These are phyloP conservation scores for Drosophila borborema DNA, from an alignment of 2,888 invertebrate species.

Conservation along the genomic window DNA sequence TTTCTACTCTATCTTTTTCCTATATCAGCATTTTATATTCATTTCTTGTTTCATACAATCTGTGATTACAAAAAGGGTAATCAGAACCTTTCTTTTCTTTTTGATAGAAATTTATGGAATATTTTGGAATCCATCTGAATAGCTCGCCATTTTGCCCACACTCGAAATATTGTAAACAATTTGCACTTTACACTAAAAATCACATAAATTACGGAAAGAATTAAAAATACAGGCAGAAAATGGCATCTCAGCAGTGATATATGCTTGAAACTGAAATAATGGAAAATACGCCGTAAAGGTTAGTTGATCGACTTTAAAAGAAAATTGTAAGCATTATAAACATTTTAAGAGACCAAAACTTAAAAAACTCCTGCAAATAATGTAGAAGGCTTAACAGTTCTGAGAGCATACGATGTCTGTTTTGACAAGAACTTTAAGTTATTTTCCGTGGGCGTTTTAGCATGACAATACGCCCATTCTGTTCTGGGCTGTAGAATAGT, in stretches of 20 bases:
- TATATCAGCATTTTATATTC: too few species aligned
- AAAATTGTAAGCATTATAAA: neutral
- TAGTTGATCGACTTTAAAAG: too few species aligned
- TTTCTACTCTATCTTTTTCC: too few species aligned
- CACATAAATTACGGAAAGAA: too few species aligned
- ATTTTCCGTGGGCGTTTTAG: neutral
- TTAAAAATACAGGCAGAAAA: neutral
- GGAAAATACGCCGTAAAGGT: neutral
- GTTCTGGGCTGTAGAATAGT: neutral
- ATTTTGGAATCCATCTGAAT: too few species aligned
- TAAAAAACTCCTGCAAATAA: neutral
- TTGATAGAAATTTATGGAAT: too few species aligned
- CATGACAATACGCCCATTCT: neutral
- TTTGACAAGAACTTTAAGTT: neutral
- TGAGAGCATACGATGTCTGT: neutral
- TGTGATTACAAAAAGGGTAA: too few species aligned
- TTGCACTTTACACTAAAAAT: too few species aligned
- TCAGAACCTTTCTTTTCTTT: too few species aligned
- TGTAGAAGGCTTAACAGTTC: neutral
- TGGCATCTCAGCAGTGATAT: neutral
- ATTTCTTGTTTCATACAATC: too few species aligned
- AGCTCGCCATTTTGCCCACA: too few species aligned
- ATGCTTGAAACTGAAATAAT: neutral
- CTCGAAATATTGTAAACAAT: too few species aligned
- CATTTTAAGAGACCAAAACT: neutral